Evolutionary conservation across 2,797 vertebrate species (phyloP), one percentile per base, ranked within the genome.

Genomic region (Taeniopygia guttata): DNA sequence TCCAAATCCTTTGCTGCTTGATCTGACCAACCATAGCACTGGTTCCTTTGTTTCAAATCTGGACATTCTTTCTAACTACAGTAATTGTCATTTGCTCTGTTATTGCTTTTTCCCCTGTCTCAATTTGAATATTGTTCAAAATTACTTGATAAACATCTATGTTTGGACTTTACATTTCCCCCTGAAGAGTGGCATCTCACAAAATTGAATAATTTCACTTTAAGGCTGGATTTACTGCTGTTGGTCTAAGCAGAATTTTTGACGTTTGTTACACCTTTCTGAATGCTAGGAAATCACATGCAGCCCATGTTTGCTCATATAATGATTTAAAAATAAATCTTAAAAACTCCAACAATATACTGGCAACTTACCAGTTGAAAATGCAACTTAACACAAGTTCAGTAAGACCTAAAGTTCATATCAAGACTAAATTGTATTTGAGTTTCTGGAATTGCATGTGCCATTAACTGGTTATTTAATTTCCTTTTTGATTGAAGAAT

Each of bases 381-480:
- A 83, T 83, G 58, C 79, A 93, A 25, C 91, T 92, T 94, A 70
- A 92, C 96, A 78, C 55, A 76, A 78, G 26, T 84, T 87, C 85
- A 84, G 8, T 85, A 81, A 94, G 77, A 59, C 42, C 26, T 64
- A 58, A 84, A 91, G 79, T 95, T 96, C 72, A 29, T 83, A 91
- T 84, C 45, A 68, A 93, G 76, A 51, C 54, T 78, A 93, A 94
- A 97, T 80, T 95, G 89, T 34, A 96, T 95, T 84, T 94, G 93
- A 84, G 87, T 81, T 79, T 90, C 54, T 91, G 84, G 86, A 68
- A 89, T 85, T 95, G 54, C 42, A 95, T 94, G 64, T 93, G 56
- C 66, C 56, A 84, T 94, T 96, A 95, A 67, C 92, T 94, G 80
- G 70, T 93, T 96, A 94, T 85, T 96, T 97, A 84, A 93, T 94